Conservation (phyloP, 2,888 invertebrate species). For the Slavum lentiscoides region DNA sequence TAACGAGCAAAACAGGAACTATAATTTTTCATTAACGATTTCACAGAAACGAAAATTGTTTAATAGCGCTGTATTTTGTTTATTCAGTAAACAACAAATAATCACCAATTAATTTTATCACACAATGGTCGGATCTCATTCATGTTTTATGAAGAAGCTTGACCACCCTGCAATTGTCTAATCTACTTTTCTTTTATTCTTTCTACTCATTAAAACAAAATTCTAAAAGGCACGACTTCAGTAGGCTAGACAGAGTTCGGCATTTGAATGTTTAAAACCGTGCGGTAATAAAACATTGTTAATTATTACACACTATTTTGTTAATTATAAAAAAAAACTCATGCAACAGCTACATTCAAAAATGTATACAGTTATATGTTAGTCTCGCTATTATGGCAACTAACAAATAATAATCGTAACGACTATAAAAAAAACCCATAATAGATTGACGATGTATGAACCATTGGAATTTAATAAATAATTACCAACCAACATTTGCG, state of each 20-base stretch:
- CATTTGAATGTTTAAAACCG: conserved; percentile 53
- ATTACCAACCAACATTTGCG: too few species aligned
- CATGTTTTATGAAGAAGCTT: neutral
- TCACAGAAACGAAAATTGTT: neutral
- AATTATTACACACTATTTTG: conserved; percentile 36
- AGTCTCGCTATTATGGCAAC: neutral
- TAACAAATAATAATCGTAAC: neutral
- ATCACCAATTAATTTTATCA: neutral
- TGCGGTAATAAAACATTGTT: conserved; percentile 34
- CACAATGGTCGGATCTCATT: neutral
- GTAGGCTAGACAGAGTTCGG: conserved; percentile 52
- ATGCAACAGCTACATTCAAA: conserved; percentile 41
- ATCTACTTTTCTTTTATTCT: conserved; percentile 37
- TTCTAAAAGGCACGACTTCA: conserved; percentile 49
- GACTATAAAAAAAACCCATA: too few species aligned
- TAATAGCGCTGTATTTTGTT: neutral
- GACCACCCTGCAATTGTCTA: conserved; percentile 43
- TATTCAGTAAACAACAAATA: neutral
- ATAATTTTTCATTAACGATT: neutral
- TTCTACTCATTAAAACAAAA: conserved; percentile 39
- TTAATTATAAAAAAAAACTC: conserved; percentile 40
- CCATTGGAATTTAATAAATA: too few species aligned
- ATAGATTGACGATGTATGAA: too few species aligned
- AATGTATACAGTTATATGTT: conserved; percentile 1
- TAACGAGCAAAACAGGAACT: neutral